Conservation (phyloP, 2,888 invertebrate genomes). For the Nomada ferruginata region DNA sequence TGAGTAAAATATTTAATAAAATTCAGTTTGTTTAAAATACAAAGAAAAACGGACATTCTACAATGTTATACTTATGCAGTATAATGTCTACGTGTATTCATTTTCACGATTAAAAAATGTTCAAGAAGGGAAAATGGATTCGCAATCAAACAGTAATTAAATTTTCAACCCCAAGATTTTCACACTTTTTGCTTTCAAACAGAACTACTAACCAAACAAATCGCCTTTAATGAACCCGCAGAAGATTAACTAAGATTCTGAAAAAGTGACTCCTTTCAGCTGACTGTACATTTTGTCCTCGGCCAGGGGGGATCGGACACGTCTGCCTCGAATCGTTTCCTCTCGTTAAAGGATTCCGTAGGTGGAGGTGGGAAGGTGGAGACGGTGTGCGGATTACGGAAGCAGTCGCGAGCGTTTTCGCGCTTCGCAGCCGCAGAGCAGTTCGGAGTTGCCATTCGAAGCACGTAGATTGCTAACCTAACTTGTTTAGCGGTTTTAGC, state of each 20-base stretch:
- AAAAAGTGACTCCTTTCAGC: not conserved
- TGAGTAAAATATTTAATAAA: not conserved
- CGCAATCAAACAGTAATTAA: too few species aligned
- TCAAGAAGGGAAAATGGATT: too few species aligned
- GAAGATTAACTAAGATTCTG: not conserved
- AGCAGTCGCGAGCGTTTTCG: conserved; percentile 73
- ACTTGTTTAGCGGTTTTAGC: conserved; percentile 83
- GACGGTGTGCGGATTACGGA: conserved; percentile 68
- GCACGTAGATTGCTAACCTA: conserved; percentile 83
- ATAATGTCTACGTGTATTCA: too few species aligned
- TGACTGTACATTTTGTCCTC: conserved; percentile 15
- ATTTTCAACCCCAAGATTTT: too few species aligned
- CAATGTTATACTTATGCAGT: too few species aligned
- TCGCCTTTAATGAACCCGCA: not conserved
- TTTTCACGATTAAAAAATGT: too few species aligned
- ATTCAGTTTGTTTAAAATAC: too few species aligned
- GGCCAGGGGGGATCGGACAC: conserved; percentile 60
- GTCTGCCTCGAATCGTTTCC: conserved; percentile 65
- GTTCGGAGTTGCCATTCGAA: conserved; percentile 78
- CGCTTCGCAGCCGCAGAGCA: conserved; percentile 71
- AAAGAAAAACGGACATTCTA: too few species aligned
- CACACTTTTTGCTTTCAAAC: too few species aligned
- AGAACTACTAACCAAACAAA: too few species aligned
- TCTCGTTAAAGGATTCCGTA: conserved; percentile 71
- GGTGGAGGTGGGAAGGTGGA: conserved; percentile 48